Evolutionary conservation across 2,797 vertebrate species (phyloP).

Genomic region (Coregonus ussuriensis): DNA sequence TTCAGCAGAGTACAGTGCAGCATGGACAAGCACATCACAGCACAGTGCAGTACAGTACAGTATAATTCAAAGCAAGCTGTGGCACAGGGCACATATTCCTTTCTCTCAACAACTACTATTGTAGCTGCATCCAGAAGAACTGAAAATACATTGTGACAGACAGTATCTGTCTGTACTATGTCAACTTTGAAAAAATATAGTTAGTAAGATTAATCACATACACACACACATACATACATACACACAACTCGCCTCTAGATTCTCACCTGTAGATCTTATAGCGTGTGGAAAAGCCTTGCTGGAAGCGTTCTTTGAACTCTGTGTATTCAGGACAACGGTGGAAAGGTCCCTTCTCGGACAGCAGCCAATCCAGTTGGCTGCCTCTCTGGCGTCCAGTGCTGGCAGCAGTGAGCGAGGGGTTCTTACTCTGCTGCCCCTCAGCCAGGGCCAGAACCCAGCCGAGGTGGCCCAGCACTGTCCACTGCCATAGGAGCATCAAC

Average conservation of each 20-base stretch:
- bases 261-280: slow-evolving; percentile 98
- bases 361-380: slow-evolving; percentile 91
- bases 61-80: too few species aligned
- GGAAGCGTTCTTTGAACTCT: slow-evolving; percentile 92
- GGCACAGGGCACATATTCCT: too few species aligned
- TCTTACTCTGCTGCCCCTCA: slow-evolving; percentile 79
- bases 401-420: slow-evolving; percentile 62
- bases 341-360: slow-evolving; percentile 95
- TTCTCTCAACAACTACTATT: too few species aligned
- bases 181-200: too few species aligned
- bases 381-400: slow-evolving; percentile 71
- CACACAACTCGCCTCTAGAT: background rate
- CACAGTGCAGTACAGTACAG: too few species aligned
- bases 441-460: slow-evolving; percentile 71
- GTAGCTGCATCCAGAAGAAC: too few species aligned
- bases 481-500: slow-evolving; percentile 84
- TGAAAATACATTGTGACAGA: too few species aligned
- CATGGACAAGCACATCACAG: too few species aligned
- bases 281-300: slow-evolving; percentile 95
- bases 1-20: too few species aligned
- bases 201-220: too few species aligned
- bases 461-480: slow-evolving; percentile 79
- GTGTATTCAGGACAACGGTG: slow-evolving; percentile 92
- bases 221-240: background rate
- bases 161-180: too few species aligned